Base-by-base conservation (phyloP, 1,140 invertebrate species). In the Melitaea cinxia region DNA sequence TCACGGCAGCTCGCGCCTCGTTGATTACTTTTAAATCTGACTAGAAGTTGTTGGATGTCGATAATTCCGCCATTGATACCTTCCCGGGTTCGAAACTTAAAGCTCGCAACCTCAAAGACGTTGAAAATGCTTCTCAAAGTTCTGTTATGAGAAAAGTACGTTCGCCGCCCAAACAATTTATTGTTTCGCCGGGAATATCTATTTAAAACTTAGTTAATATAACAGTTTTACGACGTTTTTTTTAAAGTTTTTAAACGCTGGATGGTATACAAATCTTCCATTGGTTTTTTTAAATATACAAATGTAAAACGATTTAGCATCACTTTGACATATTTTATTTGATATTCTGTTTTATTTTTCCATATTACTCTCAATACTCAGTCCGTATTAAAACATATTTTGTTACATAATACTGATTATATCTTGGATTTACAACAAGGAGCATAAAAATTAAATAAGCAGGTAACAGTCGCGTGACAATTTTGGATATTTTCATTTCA, bases 21-120 rank as follows among this genome's bases (percentile, higher is more conserved):
- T 80, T 72, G 73, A 77, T 76, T 78, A 76, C 68, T 76, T 77
- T 70, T 64, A 64, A 68, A 77, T 73, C 70, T 47, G 56, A 74
- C 67, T 69, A 42, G 15, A 17, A 42, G 58, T 69, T 67, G 56
- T 64, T 61, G 60, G 60, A 35, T 50, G 59, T 65, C 61, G 72
- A 73, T 75, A 75, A 81, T 78, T 73, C 73, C 70, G 58, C 68
- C 72, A 79, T 75, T 78, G 70, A 75, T 76, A 73, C 74, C 57
- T 69, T 35, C 30, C 54, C 47, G 62, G 52, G 59, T 65, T 75
- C 64, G 56, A 56, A 68, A 75, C 60, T 73, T 68, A 57, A 64
- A 65, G 59, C 64, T 65, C 35, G 47, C 50, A 37, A 71, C 66
- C 65, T 67, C 65, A 72, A 68, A 68, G 65, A 55, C 54, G 60